These are phyloP conservation scores for Panagrolaimus sp. DNA, from an alignment of 1,140 invertebrate genomes.

Conservation along the genomic window DNA sequence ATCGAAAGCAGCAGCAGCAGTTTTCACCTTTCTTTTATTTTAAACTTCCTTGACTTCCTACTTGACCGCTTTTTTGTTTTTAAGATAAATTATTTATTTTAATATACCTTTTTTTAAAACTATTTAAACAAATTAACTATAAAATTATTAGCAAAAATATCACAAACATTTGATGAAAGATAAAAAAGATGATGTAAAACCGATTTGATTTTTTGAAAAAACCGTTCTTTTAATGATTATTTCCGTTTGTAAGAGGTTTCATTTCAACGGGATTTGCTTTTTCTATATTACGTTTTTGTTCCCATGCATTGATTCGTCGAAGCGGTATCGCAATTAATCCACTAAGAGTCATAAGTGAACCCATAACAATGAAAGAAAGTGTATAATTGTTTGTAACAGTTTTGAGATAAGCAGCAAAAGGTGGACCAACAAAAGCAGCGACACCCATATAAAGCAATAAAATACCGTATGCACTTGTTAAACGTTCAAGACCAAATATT, in stretches of 20 bases:
- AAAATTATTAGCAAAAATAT: no score
- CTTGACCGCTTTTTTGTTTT: no score
- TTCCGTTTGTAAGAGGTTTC: constrained; percentile 13
- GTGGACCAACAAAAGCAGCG: constrained; percentile 74
- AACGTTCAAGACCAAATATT: constrained; percentile 82
- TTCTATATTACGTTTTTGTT: constrained; percentile 67
- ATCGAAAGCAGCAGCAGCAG: no score
- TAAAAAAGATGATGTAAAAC: no score
- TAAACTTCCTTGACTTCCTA: no score
- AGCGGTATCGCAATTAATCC: constrained; percentile 78
- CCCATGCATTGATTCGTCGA: constrained; percentile 73
- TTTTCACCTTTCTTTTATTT: no score
- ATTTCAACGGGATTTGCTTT: not conserved
- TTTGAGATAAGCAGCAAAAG: constrained; percentile 74
- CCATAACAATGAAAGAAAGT: constrained; percentile 84
- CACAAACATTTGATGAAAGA: no score
- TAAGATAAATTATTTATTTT: no score
- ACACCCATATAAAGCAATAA: constrained; percentile 87
- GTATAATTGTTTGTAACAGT: constrained; percentile 78
- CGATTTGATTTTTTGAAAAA: no score
- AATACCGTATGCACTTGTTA: constrained; percentile 92
- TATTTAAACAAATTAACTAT: no score
- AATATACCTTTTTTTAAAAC: no score
- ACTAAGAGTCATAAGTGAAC: constrained; percentile 76
- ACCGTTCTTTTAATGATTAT: no score